Evolutionary conservation across 1,140 invertebrate species (phyloP).

Genomic region (Holcopasites calliopsidis): DNA sequence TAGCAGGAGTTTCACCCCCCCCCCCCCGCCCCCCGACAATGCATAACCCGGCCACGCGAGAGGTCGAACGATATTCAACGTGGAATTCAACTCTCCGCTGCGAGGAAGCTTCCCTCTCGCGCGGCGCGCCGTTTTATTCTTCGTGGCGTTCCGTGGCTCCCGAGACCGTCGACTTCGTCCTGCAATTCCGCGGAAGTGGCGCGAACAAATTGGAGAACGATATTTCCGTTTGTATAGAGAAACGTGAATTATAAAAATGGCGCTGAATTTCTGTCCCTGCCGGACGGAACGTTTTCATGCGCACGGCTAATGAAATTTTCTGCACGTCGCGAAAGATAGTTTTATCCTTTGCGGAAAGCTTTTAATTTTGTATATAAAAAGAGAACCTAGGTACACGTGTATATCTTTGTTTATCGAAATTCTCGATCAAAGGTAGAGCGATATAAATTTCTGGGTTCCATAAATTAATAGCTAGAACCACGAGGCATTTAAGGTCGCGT

Average conservation of each 20-base stretch:
- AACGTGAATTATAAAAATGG: constrained; percentile 9
- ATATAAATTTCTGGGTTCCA: neutral
- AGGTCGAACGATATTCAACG: constrained; percentile 35
- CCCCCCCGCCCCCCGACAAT: too few species aligned
- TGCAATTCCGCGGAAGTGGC: neutral
- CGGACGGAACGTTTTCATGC: too few species aligned
- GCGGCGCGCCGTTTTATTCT: constrained; percentile 26
- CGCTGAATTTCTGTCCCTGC: too few species aligned
- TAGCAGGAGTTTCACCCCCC: constrained; percentile 33
- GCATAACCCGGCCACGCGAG: neutral
- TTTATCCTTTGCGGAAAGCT: too few species aligned
- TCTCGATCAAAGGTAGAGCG: neutral
- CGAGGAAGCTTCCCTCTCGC: constrained; percentile 21
- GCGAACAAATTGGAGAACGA: neutral
- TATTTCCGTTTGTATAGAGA: neutral
- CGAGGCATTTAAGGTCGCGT: constrained; percentile 8
- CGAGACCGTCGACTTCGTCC: constrained; percentile 28
- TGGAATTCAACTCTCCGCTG: constrained; percentile 7
- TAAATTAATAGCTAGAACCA: neutral
- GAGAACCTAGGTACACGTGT: too few species aligned
- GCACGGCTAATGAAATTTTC: neutral
- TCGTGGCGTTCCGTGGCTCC: constrained; percentile 26
- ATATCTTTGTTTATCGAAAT: neutral
- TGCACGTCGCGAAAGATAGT: neutral
- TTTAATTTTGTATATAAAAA: too few species aligned